Percentiles rank a stretch among this genome's conserved stretches.
Evolutionary conservation across 1,140 invertebrate genomes (phyloP).

Genomic region (Sminthurinus signatus): DNA sequence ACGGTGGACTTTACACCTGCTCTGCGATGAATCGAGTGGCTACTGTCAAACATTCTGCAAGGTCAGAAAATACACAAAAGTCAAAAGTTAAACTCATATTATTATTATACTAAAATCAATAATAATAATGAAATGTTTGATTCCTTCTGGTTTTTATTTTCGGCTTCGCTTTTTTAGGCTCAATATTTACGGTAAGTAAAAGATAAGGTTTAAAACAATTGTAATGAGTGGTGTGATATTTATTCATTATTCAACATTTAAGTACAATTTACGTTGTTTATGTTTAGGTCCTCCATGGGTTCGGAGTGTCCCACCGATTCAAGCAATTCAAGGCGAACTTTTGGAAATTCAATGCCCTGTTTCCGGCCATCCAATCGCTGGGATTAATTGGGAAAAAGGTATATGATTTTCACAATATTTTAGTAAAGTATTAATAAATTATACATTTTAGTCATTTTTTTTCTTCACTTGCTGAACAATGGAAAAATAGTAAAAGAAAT

Average conservation of each 20-base stretch:
- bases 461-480: background rate
- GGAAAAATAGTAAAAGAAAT: no score
- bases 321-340: conserved; percentile 32
- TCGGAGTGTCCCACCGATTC: conserved; percentile 30
- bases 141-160: conserved; percentile 15
- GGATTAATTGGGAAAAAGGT: conserved; percentile 36
- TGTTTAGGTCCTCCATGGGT: conserved; percentile 30
- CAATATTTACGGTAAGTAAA: conserved; percentile 47
- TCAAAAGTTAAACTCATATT: background rate
- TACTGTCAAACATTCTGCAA: conserved; percentile 45
- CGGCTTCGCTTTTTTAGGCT: conserved; percentile 44
- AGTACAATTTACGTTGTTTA: no score
- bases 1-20: conserved; percentile 51
- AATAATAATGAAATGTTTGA: no score
- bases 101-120: background rate
- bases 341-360: conserved; percentile 31
- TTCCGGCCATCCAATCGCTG: conserved; percentile 31
- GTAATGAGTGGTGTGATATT: no score
- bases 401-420: conserved; percentile 4
- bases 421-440: conserved; percentile 1
- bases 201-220: no score
- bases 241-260: no score
- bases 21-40: conserved; percentile 48
- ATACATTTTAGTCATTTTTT: background rate
- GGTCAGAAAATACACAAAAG: conserved; percentile 16